phyloP scores from a whole-genome alignment of 1,140 invertebrate genomes.

The Cotesia vestalis region DNA sequence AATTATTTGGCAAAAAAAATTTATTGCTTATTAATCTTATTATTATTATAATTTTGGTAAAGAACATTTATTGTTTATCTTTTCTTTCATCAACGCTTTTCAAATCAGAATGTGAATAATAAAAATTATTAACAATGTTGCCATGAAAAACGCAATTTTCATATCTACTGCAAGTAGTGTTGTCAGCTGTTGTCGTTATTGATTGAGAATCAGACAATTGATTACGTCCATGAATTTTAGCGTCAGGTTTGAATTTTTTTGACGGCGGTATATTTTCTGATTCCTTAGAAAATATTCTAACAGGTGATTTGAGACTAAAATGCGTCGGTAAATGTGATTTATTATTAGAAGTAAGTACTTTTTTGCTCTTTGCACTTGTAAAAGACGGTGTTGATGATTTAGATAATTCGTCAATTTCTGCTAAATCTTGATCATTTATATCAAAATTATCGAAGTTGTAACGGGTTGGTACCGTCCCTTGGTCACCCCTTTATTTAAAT shows the following conservation, averaged over 20 bases:
- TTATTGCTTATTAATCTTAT: conserved; percentile 12
- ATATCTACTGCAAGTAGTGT: conserved; percentile 32
- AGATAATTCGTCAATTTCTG: conserved; percentile 22
- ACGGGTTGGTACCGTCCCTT: no score
- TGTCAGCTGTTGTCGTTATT: conserved; percentile 23
- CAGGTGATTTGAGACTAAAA: conserved; percentile 26
- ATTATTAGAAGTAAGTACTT: conserved; percentile 24
- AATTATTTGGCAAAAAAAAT: conserved; percentile 5
- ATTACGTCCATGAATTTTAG: conserved; percentile 21
- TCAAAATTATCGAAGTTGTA: conserved; percentile 34
- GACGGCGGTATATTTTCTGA: conserved; percentile 30
- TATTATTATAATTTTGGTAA: conserved; percentile 8
- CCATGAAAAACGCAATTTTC: conserved; percentile 35
- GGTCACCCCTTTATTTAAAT: no score
- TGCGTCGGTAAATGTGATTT: conserved; percentile 8
- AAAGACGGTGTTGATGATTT: conserved; percentile 20
- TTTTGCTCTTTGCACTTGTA: conserved; percentile 23
- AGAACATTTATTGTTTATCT: background rate
- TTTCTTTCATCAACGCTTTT: background rate
- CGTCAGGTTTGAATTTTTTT: conserved; percentile 27
- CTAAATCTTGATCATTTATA: conserved; percentile 28
- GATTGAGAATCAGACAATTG: conserved; percentile 26
- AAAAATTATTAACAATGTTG: conserved; percentile 35
- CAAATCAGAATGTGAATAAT: conserved; percentile 27
- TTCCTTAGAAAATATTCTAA: conserved; percentile 21